Percentiles rank a stretch among this genome's conserved stretches.
Conservation (phyloP, 2,113 vertebrate genomes). For the Rostratula benghalensis region DNA sequence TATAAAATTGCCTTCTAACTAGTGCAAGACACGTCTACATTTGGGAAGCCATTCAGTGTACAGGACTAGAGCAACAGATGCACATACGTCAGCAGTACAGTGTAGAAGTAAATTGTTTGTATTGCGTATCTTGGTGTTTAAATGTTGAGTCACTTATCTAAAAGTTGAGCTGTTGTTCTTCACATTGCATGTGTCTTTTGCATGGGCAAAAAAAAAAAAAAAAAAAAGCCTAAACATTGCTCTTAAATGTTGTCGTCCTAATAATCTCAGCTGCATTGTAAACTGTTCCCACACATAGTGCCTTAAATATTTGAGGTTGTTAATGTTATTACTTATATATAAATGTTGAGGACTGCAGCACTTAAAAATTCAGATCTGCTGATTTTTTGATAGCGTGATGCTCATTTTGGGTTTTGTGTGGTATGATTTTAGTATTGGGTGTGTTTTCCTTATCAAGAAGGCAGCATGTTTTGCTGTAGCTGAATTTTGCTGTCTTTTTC, state of each 20-base stretch:
- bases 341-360: constrained; percentile 99
- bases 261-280: constrained; percentile 98
- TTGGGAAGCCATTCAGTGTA: constrained; percentile 99
- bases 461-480: constrained; percentile 90
- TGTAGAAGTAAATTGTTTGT: constrained; percentile 90
- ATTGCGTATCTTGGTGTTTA: constrained; percentile 88
- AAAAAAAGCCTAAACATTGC: constrained; percentile 90
- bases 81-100: constrained; percentile 89
- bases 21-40: constrained; percentile 96
- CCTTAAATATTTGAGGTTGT: constrained; percentile 99
- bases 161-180: constrained; percentile 85
- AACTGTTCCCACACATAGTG: constrained; percentile 99
- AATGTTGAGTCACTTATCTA: constrained; percentile 91
- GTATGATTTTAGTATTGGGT: constrained; percentile 88
- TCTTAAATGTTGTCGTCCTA: constrained; percentile 91
- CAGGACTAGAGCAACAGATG: constrained; percentile 91
- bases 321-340: constrained; percentile 97
- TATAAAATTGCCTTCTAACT: constrained; percentile 99
- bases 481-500: constrained; percentile 82
- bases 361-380: constrained; percentile 94
- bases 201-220: constrained; percentile 91
- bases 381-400: constrained; percentile 86
- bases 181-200: constrained; percentile 99
- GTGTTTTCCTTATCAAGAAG: constrained; percentile 79
- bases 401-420: constrained; percentile 84